Percentiles rank a stretch among this genome's conserved stretches.
Conservation (phyloP, 2,888 invertebrate genomes). For the Epinotia demarniana region DNA sequence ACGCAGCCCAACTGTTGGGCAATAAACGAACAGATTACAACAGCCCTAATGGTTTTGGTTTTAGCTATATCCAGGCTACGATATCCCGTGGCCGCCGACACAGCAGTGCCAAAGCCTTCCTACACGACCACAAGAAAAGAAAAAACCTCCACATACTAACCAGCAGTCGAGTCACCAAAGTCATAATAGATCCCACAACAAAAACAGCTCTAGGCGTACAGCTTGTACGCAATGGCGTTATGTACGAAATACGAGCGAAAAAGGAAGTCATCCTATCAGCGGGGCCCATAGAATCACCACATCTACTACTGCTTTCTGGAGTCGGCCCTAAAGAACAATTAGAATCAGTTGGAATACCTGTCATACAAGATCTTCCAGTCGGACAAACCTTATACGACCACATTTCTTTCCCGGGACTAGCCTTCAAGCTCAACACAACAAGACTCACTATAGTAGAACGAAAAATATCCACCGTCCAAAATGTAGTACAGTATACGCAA, state of each 20-base stretch:
- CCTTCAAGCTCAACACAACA: constrained; percentile 81
- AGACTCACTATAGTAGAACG: constrained; percentile 64
- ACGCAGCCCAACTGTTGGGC: constrained; percentile 86
- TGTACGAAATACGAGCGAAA: constrained; percentile 71
- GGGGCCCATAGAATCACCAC: constrained; percentile 92
- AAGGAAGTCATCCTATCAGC: constrained; percentile 87
- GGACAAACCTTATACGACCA: constrained; percentile 89
- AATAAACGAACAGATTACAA: constrained; percentile 89
- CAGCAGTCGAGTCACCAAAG: constrained; percentile 82
- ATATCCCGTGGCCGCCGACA: constrained; percentile 78
- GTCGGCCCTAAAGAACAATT: constrained; percentile 87
- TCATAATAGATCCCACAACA: constrained; percentile 83
- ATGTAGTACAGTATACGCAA: constrained; percentile 66
- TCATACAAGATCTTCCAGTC: constrained; percentile 86
- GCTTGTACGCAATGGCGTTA: constrained; percentile 71
- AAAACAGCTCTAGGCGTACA: constrained; percentile 74
- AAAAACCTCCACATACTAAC: constrained; percentile 85
- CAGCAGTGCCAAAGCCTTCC: constrained; percentile 85
- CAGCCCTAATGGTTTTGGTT: constrained; percentile 86
- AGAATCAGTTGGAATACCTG: constrained; percentile 82
- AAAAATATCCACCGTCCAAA: constrained; percentile 63
- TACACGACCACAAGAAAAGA: constrained; percentile 81
- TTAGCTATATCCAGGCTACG: constrained; percentile 79
- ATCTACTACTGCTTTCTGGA: constrained; percentile 88
- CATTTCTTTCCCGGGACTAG: constrained; percentile 84